Percentiles rank a stretch among this genome's conserved stretches.
These are phyloP conservation scores for Megalonaias nervosa DNA, from an alignment of 1,140 invertebrate species.

Conservation along the genomic window DNA sequence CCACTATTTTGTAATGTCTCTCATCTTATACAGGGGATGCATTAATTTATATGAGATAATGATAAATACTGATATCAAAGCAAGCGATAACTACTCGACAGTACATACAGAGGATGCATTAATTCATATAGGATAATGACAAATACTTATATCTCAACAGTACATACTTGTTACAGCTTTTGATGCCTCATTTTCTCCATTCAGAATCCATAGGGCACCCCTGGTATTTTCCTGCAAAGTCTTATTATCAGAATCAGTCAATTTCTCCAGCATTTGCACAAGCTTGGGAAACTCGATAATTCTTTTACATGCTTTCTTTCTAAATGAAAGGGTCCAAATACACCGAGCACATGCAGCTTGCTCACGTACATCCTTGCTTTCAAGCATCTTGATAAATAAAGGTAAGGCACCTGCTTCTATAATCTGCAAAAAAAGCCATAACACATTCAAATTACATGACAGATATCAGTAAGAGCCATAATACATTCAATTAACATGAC, in stretches of 20 bases:
- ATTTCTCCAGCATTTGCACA: conserved; percentile 49
- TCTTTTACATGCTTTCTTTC: conserved; percentile 52
- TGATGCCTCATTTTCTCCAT: conserved; percentile 58
- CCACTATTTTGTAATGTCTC: too few relatives aligned
- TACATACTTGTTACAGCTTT: conserved; percentile 43
- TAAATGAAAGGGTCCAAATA: conserved; percentile 62
- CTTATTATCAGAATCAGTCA: conserved; percentile 47
- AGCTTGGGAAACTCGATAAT: conserved; percentile 50
- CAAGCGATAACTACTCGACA: too few relatives aligned
- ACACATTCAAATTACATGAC: too few relatives aligned
- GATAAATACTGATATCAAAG: too few relatives aligned
- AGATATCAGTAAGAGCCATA: too few relatives aligned
- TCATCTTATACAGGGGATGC: too few relatives aligned
- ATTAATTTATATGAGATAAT: too few relatives aligned
- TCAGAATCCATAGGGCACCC: conserved; percentile 60
- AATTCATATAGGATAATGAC: too few relatives aligned
- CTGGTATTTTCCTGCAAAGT: conserved; percentile 51
- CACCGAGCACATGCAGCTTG: conserved; percentile 48
- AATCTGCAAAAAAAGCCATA: conserved; percentile 41
- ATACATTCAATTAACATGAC: too few relatives aligned
- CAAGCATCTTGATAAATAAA: conserved; percentile 54
- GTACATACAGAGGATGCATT: too few relatives aligned
- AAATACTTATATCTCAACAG: too few relatives aligned
- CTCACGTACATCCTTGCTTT: conserved; percentile 49
- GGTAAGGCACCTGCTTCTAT: conserved; percentile 55